A percentile compares a stretch with the other conserved stretches of the same genome.
phyloP scores from a whole-genome alignment of 2,113 vertebrate species.

The Anser cygnoides region DNA sequence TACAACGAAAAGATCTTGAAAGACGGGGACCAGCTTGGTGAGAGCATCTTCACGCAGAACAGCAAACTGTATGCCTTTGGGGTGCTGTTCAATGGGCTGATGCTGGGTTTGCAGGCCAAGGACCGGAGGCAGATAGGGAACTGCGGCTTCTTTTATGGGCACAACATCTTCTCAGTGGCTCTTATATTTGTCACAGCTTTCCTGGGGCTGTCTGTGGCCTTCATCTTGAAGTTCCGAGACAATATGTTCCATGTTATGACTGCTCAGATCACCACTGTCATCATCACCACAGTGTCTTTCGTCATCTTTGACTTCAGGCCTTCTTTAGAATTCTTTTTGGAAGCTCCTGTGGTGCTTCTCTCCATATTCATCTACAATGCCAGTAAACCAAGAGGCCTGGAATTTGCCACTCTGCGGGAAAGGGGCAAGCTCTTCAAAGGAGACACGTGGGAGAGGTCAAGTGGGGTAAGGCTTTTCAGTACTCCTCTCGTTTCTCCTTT shows the following conservation, averaged over 20 bases:
- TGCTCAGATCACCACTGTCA: slow-evolving; percentile 92
- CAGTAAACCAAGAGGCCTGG: slow-evolving; percentile 78
- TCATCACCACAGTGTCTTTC: slow-evolving; percentile 89
- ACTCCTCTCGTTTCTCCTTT: background rate
- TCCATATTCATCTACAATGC: slow-evolving; percentile 95
- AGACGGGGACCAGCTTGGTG: slow-evolving; percentile 86
- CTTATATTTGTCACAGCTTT: slow-evolving; percentile 93
- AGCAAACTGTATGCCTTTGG: slow-evolving; percentile 93
- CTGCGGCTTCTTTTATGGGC: slow-evolving; percentile 93
- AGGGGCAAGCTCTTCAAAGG: slow-evolving; percentile 85
- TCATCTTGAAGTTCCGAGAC: slow-evolving; percentile 97
- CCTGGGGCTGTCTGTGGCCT: slow-evolving; percentile 93
- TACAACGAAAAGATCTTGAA: slow-evolving; percentile 99
- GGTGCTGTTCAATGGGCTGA: slow-evolving; percentile 89
- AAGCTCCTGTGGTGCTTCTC: slow-evolving; percentile 92
- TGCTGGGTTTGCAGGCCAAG: slow-evolving; percentile 80
- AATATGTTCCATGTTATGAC: slow-evolving; percentile 99
- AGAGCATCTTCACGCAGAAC: slow-evolving; percentile 97
- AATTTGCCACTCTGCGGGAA: slow-evolving; percentile 80
- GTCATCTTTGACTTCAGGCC: slow-evolving; percentile 93
- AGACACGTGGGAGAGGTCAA: slow-evolving; percentile 87
- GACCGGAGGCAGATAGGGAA: slow-evolving; percentile 81
- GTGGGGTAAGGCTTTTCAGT: slow-evolving; percentile 85
- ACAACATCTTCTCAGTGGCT: slow-evolving; percentile 87
- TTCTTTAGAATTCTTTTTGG: slow-evolving; percentile 91